phyloP scores from a whole-genome alignment of 1,140 invertebrate genomes.

The Calliopsis andreniformis region DNA sequence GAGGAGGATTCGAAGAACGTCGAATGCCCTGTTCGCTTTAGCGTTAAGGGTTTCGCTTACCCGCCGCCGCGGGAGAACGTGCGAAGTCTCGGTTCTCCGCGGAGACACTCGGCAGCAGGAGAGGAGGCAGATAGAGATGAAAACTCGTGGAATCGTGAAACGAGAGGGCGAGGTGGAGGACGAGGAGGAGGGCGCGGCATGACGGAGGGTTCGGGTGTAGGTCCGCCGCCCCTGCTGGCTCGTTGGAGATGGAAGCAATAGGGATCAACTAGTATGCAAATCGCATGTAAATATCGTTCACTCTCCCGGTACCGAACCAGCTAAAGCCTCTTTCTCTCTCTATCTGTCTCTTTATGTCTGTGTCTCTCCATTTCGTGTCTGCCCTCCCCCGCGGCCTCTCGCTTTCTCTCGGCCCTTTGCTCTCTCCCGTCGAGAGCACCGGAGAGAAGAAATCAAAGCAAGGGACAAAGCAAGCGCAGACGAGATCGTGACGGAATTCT shows the following conservation, averaged over 20 bases:
- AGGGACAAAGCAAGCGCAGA: constrained; percentile 77
- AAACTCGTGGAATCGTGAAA: constrained; percentile 56
- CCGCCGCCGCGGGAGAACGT: constrained; percentile 47
- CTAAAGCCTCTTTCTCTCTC: constrained; percentile 62
- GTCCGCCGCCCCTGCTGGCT: constrained; percentile 75
- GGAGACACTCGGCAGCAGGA: constrained; percentile 30
- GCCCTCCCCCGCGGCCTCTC: constrained; percentile 41
- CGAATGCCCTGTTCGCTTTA: constrained; percentile 58
- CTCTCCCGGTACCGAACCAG: constrained; percentile 75
- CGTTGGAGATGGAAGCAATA: constrained; percentile 82
- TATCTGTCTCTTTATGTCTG: constrained; percentile 60
- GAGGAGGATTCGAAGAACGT: constrained; percentile 58
- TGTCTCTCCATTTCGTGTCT: constrained; percentile 56
- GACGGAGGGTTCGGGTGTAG: constrained; percentile 74
- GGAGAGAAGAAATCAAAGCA: constrained; percentile 80
- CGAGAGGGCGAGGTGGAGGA: constrained; percentile 41
- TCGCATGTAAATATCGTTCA: constrained; percentile 82
- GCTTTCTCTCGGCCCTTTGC: constrained; percentile 24
- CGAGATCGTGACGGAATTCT: constrained; percentile 75
- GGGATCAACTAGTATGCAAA: constrained; percentile 83
- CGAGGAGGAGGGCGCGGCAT: constrained; percentile 58
- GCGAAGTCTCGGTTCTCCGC: constrained; percentile 48
- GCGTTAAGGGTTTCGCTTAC: constrained; percentile 67
- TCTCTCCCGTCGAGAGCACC: constrained; percentile 54
- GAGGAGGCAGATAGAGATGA: constrained; percentile 56